Conservation (phyloP, 2,113 vertebrate genomes). For the Embiotoca jacksoni region DNA sequence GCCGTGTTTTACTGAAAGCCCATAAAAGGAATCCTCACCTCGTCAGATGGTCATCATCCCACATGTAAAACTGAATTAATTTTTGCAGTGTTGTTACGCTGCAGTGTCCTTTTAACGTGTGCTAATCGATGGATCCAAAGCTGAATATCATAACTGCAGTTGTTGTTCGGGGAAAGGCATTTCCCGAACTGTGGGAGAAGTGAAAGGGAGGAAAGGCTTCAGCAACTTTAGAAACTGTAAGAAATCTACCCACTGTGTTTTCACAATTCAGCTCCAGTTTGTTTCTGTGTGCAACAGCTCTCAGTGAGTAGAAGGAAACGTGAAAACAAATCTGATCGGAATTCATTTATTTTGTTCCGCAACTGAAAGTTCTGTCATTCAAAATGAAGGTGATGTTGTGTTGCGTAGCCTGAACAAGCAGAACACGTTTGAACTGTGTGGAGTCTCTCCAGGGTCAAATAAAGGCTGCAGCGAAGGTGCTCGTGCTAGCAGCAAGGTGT, state of each 20-base stretch:
- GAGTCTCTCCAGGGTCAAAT: slow-evolving; percentile 13
- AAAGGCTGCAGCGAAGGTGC: slow-evolving; percentile 25
- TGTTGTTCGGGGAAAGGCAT: neutral
- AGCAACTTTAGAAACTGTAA: neutral
- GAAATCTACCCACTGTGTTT: neutral
- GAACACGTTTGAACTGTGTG: slow-evolving; percentile 28
- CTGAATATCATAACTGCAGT: neutral
- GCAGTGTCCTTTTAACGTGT: neutral
- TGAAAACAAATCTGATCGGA: neutral
- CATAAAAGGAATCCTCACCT: slow-evolving; percentile 26
- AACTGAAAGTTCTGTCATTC: neutral
- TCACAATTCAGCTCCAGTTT: neutral
- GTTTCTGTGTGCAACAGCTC: neutral
- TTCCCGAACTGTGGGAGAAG: neutral
- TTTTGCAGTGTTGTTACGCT: neutral
- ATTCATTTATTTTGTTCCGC: slow-evolving; percentile 1
- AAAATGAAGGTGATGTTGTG: slow-evolving; percentile 6
- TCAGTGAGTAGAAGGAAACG: neutral
- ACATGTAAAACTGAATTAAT: slow-evolving; percentile 14
- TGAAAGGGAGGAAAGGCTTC: neutral
- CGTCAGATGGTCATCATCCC: slow-evolving; percentile 16
- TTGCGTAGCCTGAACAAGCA: slow-evolving; percentile 21
- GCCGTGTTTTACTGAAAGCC: slow-evolving; percentile 28
- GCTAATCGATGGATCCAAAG: neutral
- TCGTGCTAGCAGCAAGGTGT: slow-evolving; percentile 37